Percentiles rank a stretch among this genome's conserved stretches.
Conservation (phyloP, 2,888 invertebrate species). For the Chrysopilus asiliformis region DNA sequence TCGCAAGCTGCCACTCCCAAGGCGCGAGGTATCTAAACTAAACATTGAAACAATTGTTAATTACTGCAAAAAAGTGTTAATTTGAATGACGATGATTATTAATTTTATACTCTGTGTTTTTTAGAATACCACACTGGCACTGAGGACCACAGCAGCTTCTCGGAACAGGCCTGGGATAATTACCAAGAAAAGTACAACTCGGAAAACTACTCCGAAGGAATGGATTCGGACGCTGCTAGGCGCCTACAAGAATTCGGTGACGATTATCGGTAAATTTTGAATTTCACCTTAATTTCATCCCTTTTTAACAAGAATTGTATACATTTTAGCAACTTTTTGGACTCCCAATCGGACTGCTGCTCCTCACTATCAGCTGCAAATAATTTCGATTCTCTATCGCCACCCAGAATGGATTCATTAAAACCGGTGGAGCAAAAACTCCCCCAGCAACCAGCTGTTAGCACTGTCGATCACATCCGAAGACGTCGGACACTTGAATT, state of each 20-base stretch:
- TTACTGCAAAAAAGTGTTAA: no score
- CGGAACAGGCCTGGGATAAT: slow-evolving; percentile 90
- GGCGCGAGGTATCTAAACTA: slow-evolving; percentile 4
- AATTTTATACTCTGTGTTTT: background rate
- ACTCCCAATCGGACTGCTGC: slow-evolving; percentile 81
- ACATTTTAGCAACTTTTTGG: slow-evolving; percentile 53
- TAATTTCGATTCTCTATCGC: slow-evolving; percentile 37
- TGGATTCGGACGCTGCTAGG: slow-evolving; percentile 73
- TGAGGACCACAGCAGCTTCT: slow-evolving; percentile 68
- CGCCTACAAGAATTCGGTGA: slow-evolving; percentile 76
- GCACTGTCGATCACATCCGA: slow-evolving; percentile 31
- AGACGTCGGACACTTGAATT: slow-evolving; percentile 33
- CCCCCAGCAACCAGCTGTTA: slow-evolving; percentile 31
- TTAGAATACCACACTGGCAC: slow-evolving; percentile 47
- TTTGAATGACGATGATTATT: no score
- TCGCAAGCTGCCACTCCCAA: slow-evolving; percentile 33
- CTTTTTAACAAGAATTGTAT: slow-evolving; percentile 1
- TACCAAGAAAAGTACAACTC: slow-evolving; percentile 92
- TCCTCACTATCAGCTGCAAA: slow-evolving; percentile 56
- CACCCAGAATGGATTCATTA: slow-evolving; percentile 37
- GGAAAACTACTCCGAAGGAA: slow-evolving; percentile 76
- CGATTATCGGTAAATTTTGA: slow-evolving; percentile 52
- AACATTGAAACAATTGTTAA: background rate
- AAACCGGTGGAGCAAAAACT: slow-evolving; percentile 26
- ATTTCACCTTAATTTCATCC: background rate